phyloP scores from a whole-genome alignment of 2,113 vertebrate species.

The Phalacrocorax brasilianus region DNA sequence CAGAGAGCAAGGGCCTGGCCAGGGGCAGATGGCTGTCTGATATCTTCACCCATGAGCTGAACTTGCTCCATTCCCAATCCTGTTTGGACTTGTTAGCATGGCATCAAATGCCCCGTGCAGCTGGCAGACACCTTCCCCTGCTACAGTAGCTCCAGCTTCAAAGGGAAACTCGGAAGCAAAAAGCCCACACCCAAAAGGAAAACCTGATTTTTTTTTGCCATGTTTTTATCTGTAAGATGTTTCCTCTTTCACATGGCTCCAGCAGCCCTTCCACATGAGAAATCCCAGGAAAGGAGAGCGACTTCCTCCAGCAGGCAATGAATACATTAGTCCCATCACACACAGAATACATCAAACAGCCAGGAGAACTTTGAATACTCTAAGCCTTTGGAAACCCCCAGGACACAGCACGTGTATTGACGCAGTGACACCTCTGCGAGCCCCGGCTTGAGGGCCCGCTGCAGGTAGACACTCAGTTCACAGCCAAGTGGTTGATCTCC shows the following conservation, averaged over 20 bases:
- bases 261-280: neutral
- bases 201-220: neutral
- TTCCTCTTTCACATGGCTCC: conserved; percentile 31
- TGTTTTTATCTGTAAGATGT: neutral
- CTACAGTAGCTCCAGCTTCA: no score
- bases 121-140: no score
- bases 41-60: no score
- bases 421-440: neutral
- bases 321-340: neutral
- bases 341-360: neutral
- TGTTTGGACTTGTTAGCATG: no score
- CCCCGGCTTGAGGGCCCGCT: rapidly evolving
- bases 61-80: no score
- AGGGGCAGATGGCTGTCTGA: no score
- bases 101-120: no score
- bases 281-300: conserved; percentile 22
- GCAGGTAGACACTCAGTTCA: neutral
- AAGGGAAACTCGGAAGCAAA: no score
- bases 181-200: no score
- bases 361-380: neutral
- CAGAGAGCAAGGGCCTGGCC: neutral
- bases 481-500: rapidly evolving
- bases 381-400: neutral
- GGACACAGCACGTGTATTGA: neutral
- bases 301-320: neutral